Conservation (phyloP, 1,140 invertebrate genomes). For the Cyclina sinensis region DNA sequence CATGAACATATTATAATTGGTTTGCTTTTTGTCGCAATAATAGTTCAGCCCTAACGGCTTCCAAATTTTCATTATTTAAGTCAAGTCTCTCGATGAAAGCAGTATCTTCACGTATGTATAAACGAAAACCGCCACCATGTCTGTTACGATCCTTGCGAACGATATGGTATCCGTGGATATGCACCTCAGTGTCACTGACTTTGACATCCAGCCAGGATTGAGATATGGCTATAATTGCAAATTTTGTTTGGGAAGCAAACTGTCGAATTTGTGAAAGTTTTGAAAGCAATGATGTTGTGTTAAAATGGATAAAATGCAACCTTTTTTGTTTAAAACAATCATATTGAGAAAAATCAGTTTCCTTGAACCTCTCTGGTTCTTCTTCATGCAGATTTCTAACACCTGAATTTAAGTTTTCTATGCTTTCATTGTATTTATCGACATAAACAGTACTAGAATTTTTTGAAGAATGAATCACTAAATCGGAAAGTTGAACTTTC, state of each 20-base stretch:
- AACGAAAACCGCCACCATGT: slow-evolving; percentile 14
- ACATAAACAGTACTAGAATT: too few species aligned
- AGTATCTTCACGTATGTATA: slow-evolving; percentile 9
- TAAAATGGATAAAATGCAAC: slow-evolving; percentile 35
- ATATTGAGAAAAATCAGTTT: not conserved
- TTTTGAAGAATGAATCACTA: too few species aligned
- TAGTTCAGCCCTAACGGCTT: slow-evolving; percentile 26
- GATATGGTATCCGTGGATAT: not conserved
- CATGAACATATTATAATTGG: slow-evolving; percentile 8
- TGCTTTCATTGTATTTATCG: too few species aligned
- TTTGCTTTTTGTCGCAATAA: slow-evolving; percentile 39
- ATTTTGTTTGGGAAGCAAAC: not conserved
- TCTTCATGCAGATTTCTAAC: too few species aligned
- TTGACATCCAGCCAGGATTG: slow-evolving; percentile 18
- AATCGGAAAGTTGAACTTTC: too few species aligned
- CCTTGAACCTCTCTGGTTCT: too few species aligned
- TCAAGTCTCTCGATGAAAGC: slow-evolving; percentile 39
- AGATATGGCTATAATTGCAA: not conserved
- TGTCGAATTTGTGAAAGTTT: slow-evolving; percentile 5
- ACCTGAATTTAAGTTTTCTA: too few species aligned
- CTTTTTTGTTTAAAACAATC: slow-evolving; percentile 24
- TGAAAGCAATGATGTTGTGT: slow-evolving; percentile 10
- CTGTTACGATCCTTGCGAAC: slow-evolving; percentile 15
- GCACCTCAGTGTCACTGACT: not conserved
- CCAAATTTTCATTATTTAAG: not conserved